A percentile compares a stretch with the other conserved stretches of the same genome.
phyloP scores from a whole-genome alignment of 2,888 invertebrate genomes.

The Strigamia maritima region DNA sequence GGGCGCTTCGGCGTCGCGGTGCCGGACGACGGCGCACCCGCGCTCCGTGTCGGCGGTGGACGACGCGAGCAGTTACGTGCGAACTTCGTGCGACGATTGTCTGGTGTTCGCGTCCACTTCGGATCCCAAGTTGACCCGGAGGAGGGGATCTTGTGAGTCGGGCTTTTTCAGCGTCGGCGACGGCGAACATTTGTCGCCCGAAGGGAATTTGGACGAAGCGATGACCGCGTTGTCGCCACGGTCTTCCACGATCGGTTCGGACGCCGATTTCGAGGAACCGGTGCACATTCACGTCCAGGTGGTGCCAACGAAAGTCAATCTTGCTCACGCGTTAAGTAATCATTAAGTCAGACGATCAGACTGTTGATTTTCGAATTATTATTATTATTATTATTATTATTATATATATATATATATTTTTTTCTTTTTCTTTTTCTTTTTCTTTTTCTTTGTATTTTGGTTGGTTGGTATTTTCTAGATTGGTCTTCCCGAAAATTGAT shows the following conservation, averaged over 20 bases:
- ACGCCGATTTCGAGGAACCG: neutral
- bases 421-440: no score
- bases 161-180: constrained; percentile 83
- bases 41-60: constrained; percentile 44
- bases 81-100: constrained; percentile 43
- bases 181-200: constrained; percentile 51
- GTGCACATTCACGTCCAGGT: neutral
- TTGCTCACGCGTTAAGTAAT: neutral
- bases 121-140: constrained; percentile 47
- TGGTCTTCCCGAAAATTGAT: no score
- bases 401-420: neutral
- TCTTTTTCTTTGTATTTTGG: no score
- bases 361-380: neutral
- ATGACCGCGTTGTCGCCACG: neutral
- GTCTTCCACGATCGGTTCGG: constrained; percentile 18
- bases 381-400: neutral
- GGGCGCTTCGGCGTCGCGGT: neutral
- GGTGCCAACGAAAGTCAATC: neutral
- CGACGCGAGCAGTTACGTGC: constrained; percentile 42
- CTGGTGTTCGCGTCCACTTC: constrained; percentile 41
- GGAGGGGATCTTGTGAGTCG: constrained; percentile 81
- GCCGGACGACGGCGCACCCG: neutral
- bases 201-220: constrained; percentile 39
- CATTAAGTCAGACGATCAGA: neutral
- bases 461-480: no score